Base-by-base conservation (phyloP, 2,113 vertebrate species). In the Gasterosteus aculeatus region DNA sequence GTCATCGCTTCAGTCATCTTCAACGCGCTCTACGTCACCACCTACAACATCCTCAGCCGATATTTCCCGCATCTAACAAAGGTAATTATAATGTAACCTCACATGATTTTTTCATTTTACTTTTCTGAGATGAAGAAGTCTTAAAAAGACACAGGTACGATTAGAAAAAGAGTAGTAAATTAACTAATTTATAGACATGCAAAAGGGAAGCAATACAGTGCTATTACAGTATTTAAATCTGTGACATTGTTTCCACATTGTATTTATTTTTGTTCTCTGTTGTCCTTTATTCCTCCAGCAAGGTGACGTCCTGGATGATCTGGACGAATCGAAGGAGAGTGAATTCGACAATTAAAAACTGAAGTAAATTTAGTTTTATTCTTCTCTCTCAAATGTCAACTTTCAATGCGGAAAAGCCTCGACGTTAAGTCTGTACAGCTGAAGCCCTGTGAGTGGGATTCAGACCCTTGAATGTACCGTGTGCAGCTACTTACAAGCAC, bases 1-100 rank as follows among this genome's bases (percentile, higher is more conserved):
- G 31, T 96, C 4, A 35, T 92, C 71, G 61, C 93, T 54, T 95
- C 96, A 0, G 87, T 88, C 39, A 65, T 92, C 1, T 22, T 95
- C n/a, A 92, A 89, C 0, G 31, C 88, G 54, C 88, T 86, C 54
- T 96, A 95, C 0, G 0, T 95, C 1, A 38, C 92, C 8, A 9
- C 92, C 54, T 94, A 93, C 70, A 89, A 82, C 63, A 67, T 95
- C 69, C 15, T 95, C 70, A 93, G 79, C 86, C 86, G 66, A 75
- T 94, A 92, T 86, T 87, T 84, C 81, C 68, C 89, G 60, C 73
- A 87, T 57, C 91, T 89, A 93, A 58, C 6, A 26, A 75, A 67
- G 82, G 87, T 89, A 84, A 10, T 38, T 4, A 38, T 38, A 10
- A n/a, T 49, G 2, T n/a, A 9, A 51, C 49, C 19, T 10, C 26